Evolutionary conservation across 2,888 invertebrate species (phyloP).

Genomic region (Andrena haemorrhoa): DNA sequence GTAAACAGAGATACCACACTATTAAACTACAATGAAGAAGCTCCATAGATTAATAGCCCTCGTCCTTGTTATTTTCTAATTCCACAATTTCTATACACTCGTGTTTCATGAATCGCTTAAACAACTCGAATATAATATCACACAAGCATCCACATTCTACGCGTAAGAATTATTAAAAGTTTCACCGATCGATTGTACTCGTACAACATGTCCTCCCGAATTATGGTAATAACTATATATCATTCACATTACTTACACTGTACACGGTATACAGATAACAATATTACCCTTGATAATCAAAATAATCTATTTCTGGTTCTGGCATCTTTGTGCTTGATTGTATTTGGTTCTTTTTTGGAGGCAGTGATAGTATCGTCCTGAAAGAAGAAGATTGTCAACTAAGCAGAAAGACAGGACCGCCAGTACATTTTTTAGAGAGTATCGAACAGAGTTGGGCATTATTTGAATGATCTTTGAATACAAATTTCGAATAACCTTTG

Average conservation of each 20-base stretch:
- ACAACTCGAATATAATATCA: conserved; percentile 13
- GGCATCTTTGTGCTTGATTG: conserved; percentile 73
- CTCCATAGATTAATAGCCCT: neutral
- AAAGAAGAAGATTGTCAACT: conserved; percentile 30
- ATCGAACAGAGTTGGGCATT: too few relatives aligned
- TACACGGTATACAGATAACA: conserved; percentile 28
- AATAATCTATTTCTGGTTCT: conserved; percentile 83
- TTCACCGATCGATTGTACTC: conserved; percentile 25
- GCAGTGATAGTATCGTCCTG: conserved; percentile 80
- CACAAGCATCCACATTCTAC: conserved; percentile 9
- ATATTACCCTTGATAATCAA: conserved; percentile 76
- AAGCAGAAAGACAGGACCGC: neutral
- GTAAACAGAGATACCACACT: neutral
- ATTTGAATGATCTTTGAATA: too few relatives aligned
- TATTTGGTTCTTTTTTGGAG: conserved; percentile 75
- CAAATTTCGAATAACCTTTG: too few relatives aligned
- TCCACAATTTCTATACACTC: conserved; percentile 17
- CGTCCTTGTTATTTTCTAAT: conserved; percentile 16
- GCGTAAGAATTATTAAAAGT: conserved; percentile 36
- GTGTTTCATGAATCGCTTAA: conserved; percentile 23
- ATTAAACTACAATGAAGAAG: neutral
- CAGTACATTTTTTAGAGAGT: neutral
- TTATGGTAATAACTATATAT: conserved; percentile 21
- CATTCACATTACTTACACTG: conserved; percentile 37
- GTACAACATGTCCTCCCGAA: conserved; percentile 7